phyloP scores from a whole-genome alignment of 2,113 vertebrate species.

The Manacus vitellinus region DNA sequence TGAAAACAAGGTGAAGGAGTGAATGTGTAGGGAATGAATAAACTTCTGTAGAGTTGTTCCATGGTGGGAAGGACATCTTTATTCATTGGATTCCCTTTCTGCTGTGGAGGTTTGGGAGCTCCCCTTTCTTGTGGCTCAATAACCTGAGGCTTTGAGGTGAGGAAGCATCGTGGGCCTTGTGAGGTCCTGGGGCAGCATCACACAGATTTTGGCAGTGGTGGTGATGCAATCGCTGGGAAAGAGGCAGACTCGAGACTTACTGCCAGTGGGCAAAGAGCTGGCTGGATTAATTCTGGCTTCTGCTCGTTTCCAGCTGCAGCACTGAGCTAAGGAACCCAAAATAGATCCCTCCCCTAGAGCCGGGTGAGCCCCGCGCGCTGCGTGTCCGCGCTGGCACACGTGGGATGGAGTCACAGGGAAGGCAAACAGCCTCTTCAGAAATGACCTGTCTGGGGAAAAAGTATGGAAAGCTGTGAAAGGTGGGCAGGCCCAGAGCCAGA shows the following conservation, averaged over 20 bases:
- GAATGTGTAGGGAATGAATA: neutral
- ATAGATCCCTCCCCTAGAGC: neutral
- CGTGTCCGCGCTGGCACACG: accelerated
- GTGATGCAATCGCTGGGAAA: neutral
- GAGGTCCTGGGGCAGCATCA: neutral
- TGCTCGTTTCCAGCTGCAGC: slow-evolving; percentile 20
- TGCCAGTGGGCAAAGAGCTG: slow-evolving; percentile 2
- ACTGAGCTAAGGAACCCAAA: neutral
- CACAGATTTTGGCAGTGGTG: neutral
- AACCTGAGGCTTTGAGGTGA: neutral
- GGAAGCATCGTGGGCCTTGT: neutral
- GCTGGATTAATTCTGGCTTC: neutral
- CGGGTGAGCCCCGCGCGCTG: accelerated
- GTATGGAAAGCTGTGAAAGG: neutral
- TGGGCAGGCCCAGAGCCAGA: neutral
- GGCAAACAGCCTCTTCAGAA: neutral
- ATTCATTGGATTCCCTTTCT: neutral
- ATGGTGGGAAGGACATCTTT: neutral
- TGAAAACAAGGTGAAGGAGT: neutral
- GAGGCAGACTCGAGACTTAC: neutral
- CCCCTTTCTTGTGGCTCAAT: neutral
- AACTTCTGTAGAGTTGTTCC: neutral
- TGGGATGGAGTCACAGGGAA: neutral
- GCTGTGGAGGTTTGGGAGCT: neutral
- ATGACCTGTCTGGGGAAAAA: neutral